phyloP scores from a whole-genome alignment of 2,888 invertebrate species.

The Neoascia interrupta region DNA sequence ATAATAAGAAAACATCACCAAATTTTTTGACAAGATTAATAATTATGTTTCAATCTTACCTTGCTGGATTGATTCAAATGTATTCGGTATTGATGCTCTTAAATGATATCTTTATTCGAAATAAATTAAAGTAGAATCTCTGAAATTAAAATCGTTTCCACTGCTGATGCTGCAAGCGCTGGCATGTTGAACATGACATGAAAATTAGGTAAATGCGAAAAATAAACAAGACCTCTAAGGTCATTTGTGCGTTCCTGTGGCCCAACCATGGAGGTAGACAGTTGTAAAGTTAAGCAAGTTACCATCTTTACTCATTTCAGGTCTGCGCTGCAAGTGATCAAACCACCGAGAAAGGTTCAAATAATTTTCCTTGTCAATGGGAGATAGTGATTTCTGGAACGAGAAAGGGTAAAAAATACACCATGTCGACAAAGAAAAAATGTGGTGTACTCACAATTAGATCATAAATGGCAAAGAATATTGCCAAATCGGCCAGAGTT shows the following conservation, averaged over 20 bases:
- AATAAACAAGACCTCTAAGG: conserved; percentile 63
- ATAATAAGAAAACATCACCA: too few species aligned
- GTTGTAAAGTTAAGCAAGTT: conserved; percentile 77
- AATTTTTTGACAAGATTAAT: too few species aligned
- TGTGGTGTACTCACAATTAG: conserved; percentile 82
- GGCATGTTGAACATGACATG: not conserved
- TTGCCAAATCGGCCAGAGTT: conserved; percentile 85
- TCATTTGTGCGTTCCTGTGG: conserved; percentile 78
- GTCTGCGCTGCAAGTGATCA: conserved; percentile 87
- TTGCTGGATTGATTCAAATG: too few species aligned
- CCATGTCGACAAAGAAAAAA: not conserved
- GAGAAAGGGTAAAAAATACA: not conserved
- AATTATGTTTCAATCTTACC: too few species aligned
- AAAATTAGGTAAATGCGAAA: conserved; percentile 36
- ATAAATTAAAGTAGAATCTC: conserved; percentile 13
- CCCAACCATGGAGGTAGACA: conserved; percentile 79
- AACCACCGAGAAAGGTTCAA: conserved; percentile 89
- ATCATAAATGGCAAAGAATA: conserved; percentile 85
- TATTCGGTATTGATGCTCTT: too few species aligned
- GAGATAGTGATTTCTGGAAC: conserved; percentile 82
- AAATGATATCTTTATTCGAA: conserved; percentile 17
- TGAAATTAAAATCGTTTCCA: not conserved
- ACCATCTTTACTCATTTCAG: conserved; percentile 81
- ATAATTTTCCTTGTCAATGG: conserved; percentile 85
- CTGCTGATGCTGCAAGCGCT: not conserved